A percentile compares a stretch with the other conserved stretches of the same genome.
Evolutionary conservation across 2,888 invertebrate genomes (phyloP).

Genomic region (Corbicula japonica): DNA sequence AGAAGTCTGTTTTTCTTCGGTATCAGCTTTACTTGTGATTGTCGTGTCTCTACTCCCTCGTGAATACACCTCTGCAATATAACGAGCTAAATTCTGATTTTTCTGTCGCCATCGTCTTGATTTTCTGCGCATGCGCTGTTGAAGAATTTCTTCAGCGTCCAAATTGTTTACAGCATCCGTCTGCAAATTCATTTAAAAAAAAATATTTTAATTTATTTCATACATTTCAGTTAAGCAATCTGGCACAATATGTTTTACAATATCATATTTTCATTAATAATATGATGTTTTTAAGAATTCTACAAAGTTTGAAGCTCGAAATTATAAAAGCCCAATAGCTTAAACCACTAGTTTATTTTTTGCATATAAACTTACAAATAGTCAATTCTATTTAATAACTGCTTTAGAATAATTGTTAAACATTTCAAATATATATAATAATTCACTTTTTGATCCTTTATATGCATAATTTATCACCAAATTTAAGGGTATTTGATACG

Average conservation of each 20-base stretch:
- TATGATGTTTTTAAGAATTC: not conserved
- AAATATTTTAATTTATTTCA: not conserved
- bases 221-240: not conserved
- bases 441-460: too few relatives aligned
- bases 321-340: not conserved
- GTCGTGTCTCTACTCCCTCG: slow-evolving; percentile 14
- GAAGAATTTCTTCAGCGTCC: slow-evolving; percentile 48
- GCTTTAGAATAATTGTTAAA: too few relatives aligned
- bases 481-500: too few relatives aligned
- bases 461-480: too few relatives aligned
- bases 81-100: slow-evolving; percentile 13
- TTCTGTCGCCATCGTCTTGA: slow-evolving; percentile 40
- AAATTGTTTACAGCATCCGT: not conserved
- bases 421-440: too few relatives aligned
- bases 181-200: slow-evolving; percentile 3
- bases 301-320: not conserved
- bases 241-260: not conserved
- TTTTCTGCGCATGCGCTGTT: slow-evolving; percentile 49
- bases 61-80: slow-evolving; percentile 6
- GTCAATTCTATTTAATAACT: too few relatives aligned
- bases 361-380: too few relatives aligned
- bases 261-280: not conserved
- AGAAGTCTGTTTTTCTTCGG: not conserved
- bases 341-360: too few relatives aligned
- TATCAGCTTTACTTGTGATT: slow-evolving; percentile 5